Evolutionary conservation across 2,113 vertebrate species (phyloP), one percentile per base, ranked within the genome.

Genomic region (Tauraco erythrolophus): DNA sequence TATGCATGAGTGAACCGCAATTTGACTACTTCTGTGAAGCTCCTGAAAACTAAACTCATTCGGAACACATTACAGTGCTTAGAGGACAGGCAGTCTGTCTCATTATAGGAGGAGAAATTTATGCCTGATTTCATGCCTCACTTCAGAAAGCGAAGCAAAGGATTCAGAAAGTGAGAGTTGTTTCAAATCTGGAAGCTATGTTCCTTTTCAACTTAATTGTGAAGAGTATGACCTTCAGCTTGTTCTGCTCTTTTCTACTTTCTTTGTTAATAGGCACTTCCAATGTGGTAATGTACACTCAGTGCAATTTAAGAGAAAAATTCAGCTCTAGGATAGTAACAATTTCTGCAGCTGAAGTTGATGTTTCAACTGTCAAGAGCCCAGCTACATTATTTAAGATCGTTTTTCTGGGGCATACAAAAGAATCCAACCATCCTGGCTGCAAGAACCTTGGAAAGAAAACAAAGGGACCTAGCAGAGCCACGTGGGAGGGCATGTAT

Each of bases 101-200:
- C 84, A 62, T 70, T 92, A 95, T 68, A 89, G 71, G 68, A 86
- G 50, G 39, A 74, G 33, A 95, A 86, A 89, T 72, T 84, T 53
- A 93, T 48, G 75, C 75, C 56, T n/a, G 24, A 94, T 88, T 92
- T 95, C 72, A 91, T 60, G 86, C 70, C 41, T 94, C 61, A 60
- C 74, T 95, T 96, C 60, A 87, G 80, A 89, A 89, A 81, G 62
- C 16, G 56, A 95, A 88, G 70, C 30, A 33, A 84, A 94, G 53
- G 30, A 82, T 91, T 79, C 43, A 60, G 66, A 91, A 89, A 91
- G 64, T 19, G 24, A 82, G 37, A 77, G 76, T 28, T 89, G 51
- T 62, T 86, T 84, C 77, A 80, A 95, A 91, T 75, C 58, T 71
- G 41, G 90, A 91, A 88, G 68, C 74, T 81, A 50, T n/a, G 81